Base-by-base conservation (phyloP, 2,888 invertebrate species). In the Pterostichus niger region DNA sequence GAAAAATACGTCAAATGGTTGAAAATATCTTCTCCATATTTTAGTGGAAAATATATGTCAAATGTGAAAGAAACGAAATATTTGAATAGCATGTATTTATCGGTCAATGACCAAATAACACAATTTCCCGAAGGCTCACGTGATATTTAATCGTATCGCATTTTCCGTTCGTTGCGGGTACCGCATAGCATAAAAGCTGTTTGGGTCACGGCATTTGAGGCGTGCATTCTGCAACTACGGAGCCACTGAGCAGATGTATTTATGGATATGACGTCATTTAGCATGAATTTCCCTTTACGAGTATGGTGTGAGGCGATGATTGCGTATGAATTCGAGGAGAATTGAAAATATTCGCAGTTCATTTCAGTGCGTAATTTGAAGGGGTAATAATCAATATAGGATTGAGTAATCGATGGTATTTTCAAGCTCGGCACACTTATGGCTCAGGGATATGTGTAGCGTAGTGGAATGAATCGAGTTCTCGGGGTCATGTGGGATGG, bases 251-350 rank as follows among this genome's bases (percentile, higher is more conserved):
- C 24, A 24, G 24, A 24, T 24, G 9, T 40, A 49, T 46, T 52
- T 76, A 54, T 54, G 33, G 24, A 9, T 17, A 76, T 76, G 76
- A 76, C 76, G 76, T 76, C 52, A 76, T 33, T 33, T 5, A 2
- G 44, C 44, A n/a, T 31, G 24, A 31, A 46, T 52, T n/a, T 76
- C 6, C 76, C n/a, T 52, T 49, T 54, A 24, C 49, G 71, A 11
- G 6, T 40, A 40, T 40, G 9, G 40, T 40, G 35, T n/a, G n/a
- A 46, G 46, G 10, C 13, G 44, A 13, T 52, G 11, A 76, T 11
- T 33, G 24, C 24, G 33, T 15, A 76, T 76, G 13, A 54, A 31
- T 17, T 15, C 0, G 40, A 40, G 40, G 9, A 5, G 76, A 31
- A 7, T 15, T 40, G 40, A 40, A 6, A 40, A 40, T 40, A 40